These are phyloP conservation scores for Peromyscus aztecus DNA, from an alignment of 2,797 vertebrate species.

Conservation along the genomic window DNA sequence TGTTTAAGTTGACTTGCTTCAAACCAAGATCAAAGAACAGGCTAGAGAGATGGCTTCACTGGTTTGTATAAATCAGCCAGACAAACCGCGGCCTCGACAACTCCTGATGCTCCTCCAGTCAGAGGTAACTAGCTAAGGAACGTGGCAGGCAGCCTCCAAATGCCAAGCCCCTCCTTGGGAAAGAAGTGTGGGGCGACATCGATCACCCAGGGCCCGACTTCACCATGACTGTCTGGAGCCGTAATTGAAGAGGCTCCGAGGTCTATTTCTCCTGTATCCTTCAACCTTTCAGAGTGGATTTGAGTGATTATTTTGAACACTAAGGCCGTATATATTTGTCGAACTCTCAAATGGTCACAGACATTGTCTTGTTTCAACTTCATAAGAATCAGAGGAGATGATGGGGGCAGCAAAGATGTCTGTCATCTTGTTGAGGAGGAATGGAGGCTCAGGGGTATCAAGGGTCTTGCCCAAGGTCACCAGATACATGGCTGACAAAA, in stretches of 20 bases:
- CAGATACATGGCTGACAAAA: not conserved
- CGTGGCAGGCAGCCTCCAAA: not conserved
- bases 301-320: constrained; percentile 59
- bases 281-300: constrained; percentile 42
- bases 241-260: constrained; percentile 47
- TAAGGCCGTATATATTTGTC: not conserved
- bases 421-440: not conserved
- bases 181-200: constrained; percentile 11
- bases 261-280: not conserved
- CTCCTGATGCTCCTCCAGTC: constrained; percentile 48
- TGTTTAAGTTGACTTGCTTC: constrained; percentile 66
- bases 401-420: not conserved
- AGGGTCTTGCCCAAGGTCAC: not conserved
- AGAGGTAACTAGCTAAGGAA: constrained; percentile 70
- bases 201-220: not conserved
- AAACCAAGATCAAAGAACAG: constrained; percentile 76
- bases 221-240: constrained; percentile 39
- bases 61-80: constrained; percentile 79
- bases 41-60: constrained; percentile 65
- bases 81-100: constrained; percentile 52
- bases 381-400: not conserved
- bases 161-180: constrained; percentile 42
- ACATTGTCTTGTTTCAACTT: not conserved
- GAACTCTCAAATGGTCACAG: constrained; percentile 26
- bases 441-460: not conserved